A percentile compares a stretch with the other conserved stretches of the same genome.
These are phyloP conservation scores for Varecia variegata DNA, from an alignment of 2,797 vertebrate genomes.

Conservation along the genomic window DNA sequence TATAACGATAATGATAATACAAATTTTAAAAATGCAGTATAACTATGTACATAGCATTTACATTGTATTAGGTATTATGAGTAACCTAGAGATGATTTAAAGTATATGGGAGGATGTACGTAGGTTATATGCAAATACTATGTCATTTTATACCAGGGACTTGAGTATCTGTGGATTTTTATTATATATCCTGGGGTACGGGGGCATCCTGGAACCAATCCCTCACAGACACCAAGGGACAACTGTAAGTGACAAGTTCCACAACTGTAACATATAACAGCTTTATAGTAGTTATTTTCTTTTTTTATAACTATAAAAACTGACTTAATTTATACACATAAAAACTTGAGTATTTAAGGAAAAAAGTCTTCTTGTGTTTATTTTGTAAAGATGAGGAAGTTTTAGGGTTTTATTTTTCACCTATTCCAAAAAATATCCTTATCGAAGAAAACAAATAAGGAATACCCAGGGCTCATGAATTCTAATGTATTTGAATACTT, in stretches of 20 bases:
- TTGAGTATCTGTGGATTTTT: neutral
- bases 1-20: neutral
- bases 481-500: slow-evolving; percentile 81
- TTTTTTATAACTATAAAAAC: neutral
- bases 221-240: neutral
- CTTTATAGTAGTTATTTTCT: neutral
- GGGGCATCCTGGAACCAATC: neutral
- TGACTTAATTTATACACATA: neutral
- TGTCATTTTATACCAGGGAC: neutral
- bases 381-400: slow-evolving; percentile 45
- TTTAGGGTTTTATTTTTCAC: slow-evolving; percentile 42
- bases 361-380: neutral
- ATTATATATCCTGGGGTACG: too few species aligned
- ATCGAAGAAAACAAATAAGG: slow-evolving; percentile 73
- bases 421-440: slow-evolving; percentile 63
- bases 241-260: neutral
- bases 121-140: neutral
- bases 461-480: slow-evolving; percentile 74
- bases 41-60: neutral
- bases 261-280: neutral
- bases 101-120: neutral
- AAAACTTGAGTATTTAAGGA: neutral
- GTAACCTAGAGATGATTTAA: neutral
- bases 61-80: neutral
- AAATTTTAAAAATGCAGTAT: neutral